phyloP scores from a whole-genome alignment of 2,888 invertebrate species.

The Drosophila helvetica region DNA sequence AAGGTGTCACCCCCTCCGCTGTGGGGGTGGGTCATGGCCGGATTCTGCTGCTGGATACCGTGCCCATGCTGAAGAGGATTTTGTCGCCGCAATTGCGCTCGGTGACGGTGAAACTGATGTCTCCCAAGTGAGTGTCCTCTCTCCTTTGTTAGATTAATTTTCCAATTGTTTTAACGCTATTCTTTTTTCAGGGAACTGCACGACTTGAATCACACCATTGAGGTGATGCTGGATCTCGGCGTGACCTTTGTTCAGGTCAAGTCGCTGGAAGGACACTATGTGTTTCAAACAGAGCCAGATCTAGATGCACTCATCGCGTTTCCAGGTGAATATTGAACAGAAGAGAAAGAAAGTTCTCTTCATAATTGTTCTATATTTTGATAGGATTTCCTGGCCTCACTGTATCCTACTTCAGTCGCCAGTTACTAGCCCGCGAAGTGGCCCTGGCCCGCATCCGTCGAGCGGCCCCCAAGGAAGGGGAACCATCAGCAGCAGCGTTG shows the following conservation, averaged over 20 bases:
- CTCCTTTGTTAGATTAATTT: neutral
- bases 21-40: constrained; percentile 70
- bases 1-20: constrained; percentile 86
- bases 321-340: constrained; percentile 68
- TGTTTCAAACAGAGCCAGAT: constrained; percentile 90
- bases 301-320: constrained; percentile 86
- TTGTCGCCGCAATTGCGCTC: constrained; percentile 90
- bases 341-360: neutral
- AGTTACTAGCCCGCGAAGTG: constrained; percentile 92
- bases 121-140: constrained; percentile 76
- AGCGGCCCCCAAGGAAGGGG: constrained; percentile 79
- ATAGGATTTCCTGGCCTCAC: constrained; percentile 80
- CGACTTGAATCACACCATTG: constrained; percentile 89
- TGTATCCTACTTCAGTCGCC: constrained; percentile 89
- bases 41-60: constrained; percentile 87
- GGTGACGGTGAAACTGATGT: constrained; percentile 85
- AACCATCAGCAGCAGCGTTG: neutral
- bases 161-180: neutral
- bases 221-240: constrained; percentile 95
- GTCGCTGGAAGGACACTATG: constrained; percentile 90
- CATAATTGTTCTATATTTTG: neutral
- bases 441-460: constrained; percentile 91
- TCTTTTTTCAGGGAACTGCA: constrained; percentile 81
- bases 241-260: constrained; percentile 93
- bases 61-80: constrained; percentile 89